These are phyloP conservation scores for Acanthurus leucopareius DNA, from an alignment of 2,797 vertebrate genomes.

Conservation along the genomic window DNA sequence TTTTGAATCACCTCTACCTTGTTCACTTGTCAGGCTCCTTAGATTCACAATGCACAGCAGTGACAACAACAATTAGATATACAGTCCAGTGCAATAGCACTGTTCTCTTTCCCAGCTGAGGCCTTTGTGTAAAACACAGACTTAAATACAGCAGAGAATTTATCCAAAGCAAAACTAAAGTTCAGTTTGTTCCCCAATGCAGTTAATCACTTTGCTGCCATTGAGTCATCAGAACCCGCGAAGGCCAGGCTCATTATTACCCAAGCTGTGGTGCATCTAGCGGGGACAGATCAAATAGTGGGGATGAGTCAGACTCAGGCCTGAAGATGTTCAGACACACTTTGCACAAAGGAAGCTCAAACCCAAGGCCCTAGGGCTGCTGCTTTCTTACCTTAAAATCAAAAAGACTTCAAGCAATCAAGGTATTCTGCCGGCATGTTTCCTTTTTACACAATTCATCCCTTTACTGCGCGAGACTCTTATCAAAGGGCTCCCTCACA, in stretches of 20 bases:
- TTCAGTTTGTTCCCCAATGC: not conserved
- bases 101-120: not conserved
- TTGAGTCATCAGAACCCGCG: conserved; percentile 28
- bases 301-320: conserved; percentile 31
- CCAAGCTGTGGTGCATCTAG: not conserved
- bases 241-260: conserved; percentile 44
- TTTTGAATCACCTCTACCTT: too few relatives aligned
- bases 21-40: not conserved
- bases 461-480: conserved; percentile 17
- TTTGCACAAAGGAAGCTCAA: conserved; percentile 54
- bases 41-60: not conserved
- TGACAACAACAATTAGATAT: not conserved
- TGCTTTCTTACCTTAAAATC: conserved; percentile 41
- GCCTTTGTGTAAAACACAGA: not conserved
- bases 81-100: not conserved
- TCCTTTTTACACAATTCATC: conserved; percentile 23
- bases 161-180: not conserved
- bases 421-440: conserved; percentile 39
- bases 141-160: conserved; percentile 6
- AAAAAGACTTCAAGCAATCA: conserved; percentile 37
- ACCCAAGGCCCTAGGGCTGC: conserved; percentile 18
- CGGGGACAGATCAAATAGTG: conserved; percentile 32
- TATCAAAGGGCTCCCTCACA: conserved; percentile 34
- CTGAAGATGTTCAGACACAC: conserved; percentile 45
- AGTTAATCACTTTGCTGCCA: conserved; percentile 14